Conservation (phyloP, 2,113 vertebrate genomes). For the Maccullochella peelii region DNA sequence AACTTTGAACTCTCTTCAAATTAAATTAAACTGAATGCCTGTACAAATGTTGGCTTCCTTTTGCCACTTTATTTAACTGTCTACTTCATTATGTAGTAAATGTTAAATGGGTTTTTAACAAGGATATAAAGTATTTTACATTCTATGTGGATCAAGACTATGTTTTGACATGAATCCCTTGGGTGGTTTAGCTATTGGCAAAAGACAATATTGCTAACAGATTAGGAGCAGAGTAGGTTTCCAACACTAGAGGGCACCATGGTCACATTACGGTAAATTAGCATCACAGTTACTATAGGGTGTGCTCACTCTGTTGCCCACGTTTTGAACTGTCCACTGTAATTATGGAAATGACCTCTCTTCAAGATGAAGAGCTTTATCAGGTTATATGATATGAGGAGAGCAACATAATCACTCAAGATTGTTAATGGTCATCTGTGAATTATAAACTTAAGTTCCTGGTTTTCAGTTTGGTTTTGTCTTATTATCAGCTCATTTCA, state of each 20-base stretch:
- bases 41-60: constrained; percentile 39
- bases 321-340: not conserved
- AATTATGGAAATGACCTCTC: not conserved
- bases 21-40: constrained; percentile 81
- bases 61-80: not conserved
- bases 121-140: not conserved
- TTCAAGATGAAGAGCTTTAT: not conserved
- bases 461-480: not conserved
- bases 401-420: not conserved
- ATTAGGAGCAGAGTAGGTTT: not conserved
- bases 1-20: constrained; percentile 67
- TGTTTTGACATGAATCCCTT: not conserved
- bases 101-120: not conserved
- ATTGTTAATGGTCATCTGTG: not conserved
- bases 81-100: not conserved
- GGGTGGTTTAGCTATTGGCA: not conserved
- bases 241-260: constrained; percentile 50
- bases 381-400: not conserved
- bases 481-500: not conserved
- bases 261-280: not conserved
- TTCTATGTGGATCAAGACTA: not conserved
- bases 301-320: not conserved
- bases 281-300: no score
- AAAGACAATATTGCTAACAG: not conserved
- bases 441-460: not conserved